Base-by-base conservation (phyloP, 2,797 vertebrate genomes). In the Enteromius unitaeniatus region DNA sequence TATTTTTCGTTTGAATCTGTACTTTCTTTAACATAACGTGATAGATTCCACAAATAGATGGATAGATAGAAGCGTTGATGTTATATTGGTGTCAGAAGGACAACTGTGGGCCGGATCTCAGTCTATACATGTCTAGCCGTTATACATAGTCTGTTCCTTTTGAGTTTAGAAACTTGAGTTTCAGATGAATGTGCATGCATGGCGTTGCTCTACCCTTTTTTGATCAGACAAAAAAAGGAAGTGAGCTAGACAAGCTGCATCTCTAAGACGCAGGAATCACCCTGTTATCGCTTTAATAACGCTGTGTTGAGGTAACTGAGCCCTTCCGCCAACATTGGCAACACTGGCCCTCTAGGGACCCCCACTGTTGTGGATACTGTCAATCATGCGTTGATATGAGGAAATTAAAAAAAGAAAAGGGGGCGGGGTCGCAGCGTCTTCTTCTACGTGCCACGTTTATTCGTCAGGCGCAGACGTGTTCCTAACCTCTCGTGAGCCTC, bases 211-310 rank as follows among this genome's bases (percentile, higher is more conserved):
- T 45, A 28, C 58, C 11, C 21, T 23, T 23, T 68, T 53, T 64
- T n/a, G 49, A 67, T 68, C 31, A 62, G 2, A 40, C 21, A n/a
- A 69, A 51, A 85, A n/a, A 82, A 26, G 11, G 17, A 88, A 89
- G 75, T 86, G 87, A 93, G 92, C 91, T 86, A 93, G 91, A 93
- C 93, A 92, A 85, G 40, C 69, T 91, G 89, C 92, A 93, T 94
- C 94, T 92, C 93, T 70, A 89, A 91, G 93, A 93, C 93, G 93
- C 93, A 93, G 94, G 94, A 95, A 95, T 96, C 95, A 95, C 95
- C 95, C 95, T 95, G 95, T 96, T 96, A 95, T 96, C 95, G 92
- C 93, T 96, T 95, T 95, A 95, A 96, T 96, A 95, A 96, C 89
- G 91, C 92, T 93, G 93, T 92, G 92, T 74, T 91, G 94, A 93